Evolutionary conservation across 2,797 vertebrate species (phyloP), one percentile per base, ranked within the genome.

Genomic region (Silurus aristotelis): DNA sequence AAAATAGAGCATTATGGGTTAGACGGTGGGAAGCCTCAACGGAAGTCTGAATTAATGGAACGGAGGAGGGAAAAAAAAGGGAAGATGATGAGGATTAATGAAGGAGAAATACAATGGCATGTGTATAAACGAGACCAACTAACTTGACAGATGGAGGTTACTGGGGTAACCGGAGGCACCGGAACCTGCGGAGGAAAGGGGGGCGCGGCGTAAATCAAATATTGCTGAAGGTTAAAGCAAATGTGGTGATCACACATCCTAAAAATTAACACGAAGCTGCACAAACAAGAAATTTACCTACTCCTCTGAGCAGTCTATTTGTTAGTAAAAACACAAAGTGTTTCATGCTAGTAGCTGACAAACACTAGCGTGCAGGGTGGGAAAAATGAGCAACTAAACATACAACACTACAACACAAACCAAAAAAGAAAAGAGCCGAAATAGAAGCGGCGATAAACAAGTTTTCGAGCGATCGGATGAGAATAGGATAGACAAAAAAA

Each of bases 141-240:
- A 99, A 99, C 96, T 98, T 97, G 97, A 96, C 95, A 95, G 96
- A 99, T 98, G 97, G 95, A 97, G 96, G 96, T 97, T 99, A 99
- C 97, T 95, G 91, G 95, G 94, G 96, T 98, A 98, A 99, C 97
- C 95, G 89, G 93, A 94, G 92, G 94, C 95, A 97, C 94, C 95
- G 97, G 96, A 96, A 97, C 96, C 97, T 98, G 97, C 91, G 97
- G 96, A 98, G 96, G 93, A 97, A 98, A 98, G 94, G 95, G 87
- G 87, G 87, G 86, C 46, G 73, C 20, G 94, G 90, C 92, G 93
- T 95, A 96, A 97, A 95, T 95, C 94, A 91, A 93, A 89, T 90
- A 88, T 91, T 85, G 94, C 92, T 85, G 88, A 76, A 92, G 91
- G 89, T 92, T 89, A 93, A 89, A 92, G 93, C 92, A 95, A 83